Percentiles rank a stretch among this genome's conserved stretches.
Conservation (phyloP, 2,888 invertebrate species). For the Xanthia icteritia region DNA sequence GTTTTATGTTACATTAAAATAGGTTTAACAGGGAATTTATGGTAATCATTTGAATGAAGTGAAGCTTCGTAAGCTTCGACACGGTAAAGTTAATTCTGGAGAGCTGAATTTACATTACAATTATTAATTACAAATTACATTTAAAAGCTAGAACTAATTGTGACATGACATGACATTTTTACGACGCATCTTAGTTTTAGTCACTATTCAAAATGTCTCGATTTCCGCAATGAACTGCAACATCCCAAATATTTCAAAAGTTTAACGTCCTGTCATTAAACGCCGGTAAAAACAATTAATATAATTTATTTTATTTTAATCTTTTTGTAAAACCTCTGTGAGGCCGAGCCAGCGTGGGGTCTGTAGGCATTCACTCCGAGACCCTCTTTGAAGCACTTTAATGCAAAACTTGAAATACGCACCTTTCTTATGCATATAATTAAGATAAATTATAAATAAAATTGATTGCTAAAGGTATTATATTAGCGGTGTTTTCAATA, state of each 20-base stretch:
- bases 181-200: neutral
- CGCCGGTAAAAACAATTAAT: slow-evolving; percentile 58
- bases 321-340: slow-evolving; percentile 51
- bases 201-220: neutral
- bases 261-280: slow-evolving; percentile 50
- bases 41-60: slow-evolving; percentile 30
- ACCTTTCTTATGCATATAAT: slow-evolving; percentile 61
- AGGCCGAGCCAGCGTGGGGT: slow-evolving; percentile 61
- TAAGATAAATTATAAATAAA: slow-evolving; percentile 61
- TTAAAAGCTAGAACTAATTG: neutral
- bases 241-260: slow-evolving; percentile 41
- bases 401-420: slow-evolving; percentile 65
- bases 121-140: slow-evolving; percentile 1
- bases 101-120: slow-evolving; percentile 7
- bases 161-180: neutral
- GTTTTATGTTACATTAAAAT: slow-evolving; percentile 68
- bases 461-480: slow-evolving; percentile 50
- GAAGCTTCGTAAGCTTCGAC: slow-evolving; percentile 18
- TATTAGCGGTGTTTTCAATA: slow-evolving; percentile 21
- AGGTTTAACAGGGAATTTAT: slow-evolving; percentile 48
- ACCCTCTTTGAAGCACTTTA: slow-evolving; percentile 44
- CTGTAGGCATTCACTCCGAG: slow-evolving; percentile 49
- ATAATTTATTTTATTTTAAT: slow-evolving; percentile 56
- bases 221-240: slow-evolving; percentile 27
- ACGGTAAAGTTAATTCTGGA: slow-evolving; percentile 18